These are phyloP conservation scores for Trilocha varians DNA, from an alignment of 2,888 invertebrate genomes.

Conservation along the genomic window DNA sequence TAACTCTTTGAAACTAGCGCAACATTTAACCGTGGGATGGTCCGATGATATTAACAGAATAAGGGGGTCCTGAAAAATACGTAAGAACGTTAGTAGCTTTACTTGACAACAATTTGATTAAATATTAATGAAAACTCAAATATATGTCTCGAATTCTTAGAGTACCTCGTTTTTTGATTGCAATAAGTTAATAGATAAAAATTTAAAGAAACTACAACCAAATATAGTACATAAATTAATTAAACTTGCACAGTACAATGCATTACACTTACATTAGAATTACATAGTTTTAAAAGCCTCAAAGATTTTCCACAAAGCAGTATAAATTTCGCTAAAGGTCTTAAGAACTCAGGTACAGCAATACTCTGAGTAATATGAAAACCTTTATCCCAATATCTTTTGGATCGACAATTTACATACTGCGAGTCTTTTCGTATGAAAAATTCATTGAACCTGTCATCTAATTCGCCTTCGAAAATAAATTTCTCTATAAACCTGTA, in stretches of 20 bases:
- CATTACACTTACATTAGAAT: constrained; percentile 74
- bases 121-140: too few relatives aligned
- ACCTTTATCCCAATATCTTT: constrained; percentile 79
- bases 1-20: constrained; percentile 62
- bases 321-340: constrained; percentile 76
- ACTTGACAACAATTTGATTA: too few relatives aligned
- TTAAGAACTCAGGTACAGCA: constrained; percentile 79
- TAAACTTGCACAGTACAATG: neutral
- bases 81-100: too few relatives aligned
- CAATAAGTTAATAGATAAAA: too few relatives aligned
- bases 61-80: constrained; percentile 57
- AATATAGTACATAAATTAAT: too few relatives aligned
- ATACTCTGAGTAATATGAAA: constrained; percentile 66
- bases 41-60: constrained; percentile 65
- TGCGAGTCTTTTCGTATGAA: constrained; percentile 82
- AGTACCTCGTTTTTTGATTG: too few relatives aligned
- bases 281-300: constrained; percentile 79
- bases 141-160: too few relatives aligned
- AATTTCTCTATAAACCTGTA: constrained; percentile 83
- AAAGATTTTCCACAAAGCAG: constrained; percentile 83
- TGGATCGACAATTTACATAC: constrained; percentile 75
- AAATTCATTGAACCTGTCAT: constrained; percentile 87
- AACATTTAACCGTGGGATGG: constrained; percentile 70
- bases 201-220: too few relatives aligned
- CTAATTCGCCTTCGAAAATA: constrained; percentile 87